Percentiles rank a stretch among this genome's conserved stretches.
Evolutionary conservation across 2,113 vertebrate genomes (phyloP).

Genomic region (Syngnathus scovelli): DNA sequence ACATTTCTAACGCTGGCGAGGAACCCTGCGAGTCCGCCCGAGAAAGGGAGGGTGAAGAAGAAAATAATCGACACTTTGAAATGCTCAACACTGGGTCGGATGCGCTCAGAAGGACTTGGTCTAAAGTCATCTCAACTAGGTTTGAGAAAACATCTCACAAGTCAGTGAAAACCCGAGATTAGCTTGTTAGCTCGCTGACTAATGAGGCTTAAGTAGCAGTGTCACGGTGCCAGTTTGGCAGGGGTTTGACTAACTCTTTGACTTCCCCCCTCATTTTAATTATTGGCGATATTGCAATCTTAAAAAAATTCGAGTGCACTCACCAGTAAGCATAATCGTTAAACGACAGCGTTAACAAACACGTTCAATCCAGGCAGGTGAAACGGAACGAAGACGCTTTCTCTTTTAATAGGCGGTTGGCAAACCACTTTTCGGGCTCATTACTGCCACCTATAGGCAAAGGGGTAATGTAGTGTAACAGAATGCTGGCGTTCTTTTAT

Average conservation of each 20-base stretch:
- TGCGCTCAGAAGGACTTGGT: background rate
- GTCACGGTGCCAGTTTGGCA: background rate
- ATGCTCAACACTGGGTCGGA: no score
- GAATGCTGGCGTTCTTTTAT: no score
- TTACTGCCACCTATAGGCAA: background rate
- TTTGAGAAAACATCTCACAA: background rate
- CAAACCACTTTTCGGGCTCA: background rate
- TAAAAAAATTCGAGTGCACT: background rate
- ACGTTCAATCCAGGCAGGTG: background rate
- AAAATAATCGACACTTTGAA: background rate
- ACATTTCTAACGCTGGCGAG: conserved; percentile 55
- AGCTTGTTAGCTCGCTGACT: conserved; percentile 19
- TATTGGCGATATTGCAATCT: background rate
- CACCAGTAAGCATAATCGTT: conserved; percentile 2
- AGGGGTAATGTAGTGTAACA: background rate
- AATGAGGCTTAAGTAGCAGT: conserved; percentile 48
- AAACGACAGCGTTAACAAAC: background rate
- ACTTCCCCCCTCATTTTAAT: background rate
- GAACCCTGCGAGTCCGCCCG: conserved; percentile 14
- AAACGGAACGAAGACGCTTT: background rate
- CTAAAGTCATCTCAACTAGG: background rate
- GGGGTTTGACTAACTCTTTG: background rate
- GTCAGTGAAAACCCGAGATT: conserved; percentile 17
- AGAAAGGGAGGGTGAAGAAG: background rate
- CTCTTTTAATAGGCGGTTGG: background rate